phyloP scores from a whole-genome alignment of 2,113 vertebrate genomes.

The Oreochromis tanganicae region DNA sequence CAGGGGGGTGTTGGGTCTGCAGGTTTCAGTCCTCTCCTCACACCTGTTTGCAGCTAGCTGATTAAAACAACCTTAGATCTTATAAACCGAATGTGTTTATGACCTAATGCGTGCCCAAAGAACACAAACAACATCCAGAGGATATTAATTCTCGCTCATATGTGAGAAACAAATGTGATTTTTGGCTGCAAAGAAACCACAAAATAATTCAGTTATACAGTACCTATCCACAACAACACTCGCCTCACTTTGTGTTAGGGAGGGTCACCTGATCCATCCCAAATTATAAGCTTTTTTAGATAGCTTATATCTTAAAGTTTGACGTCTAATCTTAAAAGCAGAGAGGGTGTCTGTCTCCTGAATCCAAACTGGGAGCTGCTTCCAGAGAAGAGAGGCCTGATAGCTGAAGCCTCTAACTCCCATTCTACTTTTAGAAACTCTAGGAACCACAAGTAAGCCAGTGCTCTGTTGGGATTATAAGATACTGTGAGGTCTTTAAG shows the following conservation, averaged over 20 bases:
- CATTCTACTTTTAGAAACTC: not conserved
- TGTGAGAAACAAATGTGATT: not conserved
- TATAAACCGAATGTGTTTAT: not conserved
- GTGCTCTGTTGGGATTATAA: not conserved
- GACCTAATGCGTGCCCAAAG: not conserved
- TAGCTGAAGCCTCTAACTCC: not conserved
- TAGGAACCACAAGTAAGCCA: not conserved
- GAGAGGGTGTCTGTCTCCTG: not conserved
- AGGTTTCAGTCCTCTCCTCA: not conserved
- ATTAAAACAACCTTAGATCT: not conserved
- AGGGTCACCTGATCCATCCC: not conserved
- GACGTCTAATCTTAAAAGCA: not conserved
- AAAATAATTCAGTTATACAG: not conserved
- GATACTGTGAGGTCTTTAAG: not conserved
- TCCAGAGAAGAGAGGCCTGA: not conserved
- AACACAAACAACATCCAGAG: not conserved
- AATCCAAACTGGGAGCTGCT: not conserved
- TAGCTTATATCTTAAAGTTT: not conserved
- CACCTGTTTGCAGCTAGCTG: not conserved
- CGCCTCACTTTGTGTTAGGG: not conserved
- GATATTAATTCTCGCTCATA: not conserved
- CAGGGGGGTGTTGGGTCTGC: not conserved
- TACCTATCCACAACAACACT: not conserved
- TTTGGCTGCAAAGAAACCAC: not conserved
- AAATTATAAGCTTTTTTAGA: not conserved